Conservation (phyloP, 1,140 invertebrate species). For the Platyura marginata region DNA sequence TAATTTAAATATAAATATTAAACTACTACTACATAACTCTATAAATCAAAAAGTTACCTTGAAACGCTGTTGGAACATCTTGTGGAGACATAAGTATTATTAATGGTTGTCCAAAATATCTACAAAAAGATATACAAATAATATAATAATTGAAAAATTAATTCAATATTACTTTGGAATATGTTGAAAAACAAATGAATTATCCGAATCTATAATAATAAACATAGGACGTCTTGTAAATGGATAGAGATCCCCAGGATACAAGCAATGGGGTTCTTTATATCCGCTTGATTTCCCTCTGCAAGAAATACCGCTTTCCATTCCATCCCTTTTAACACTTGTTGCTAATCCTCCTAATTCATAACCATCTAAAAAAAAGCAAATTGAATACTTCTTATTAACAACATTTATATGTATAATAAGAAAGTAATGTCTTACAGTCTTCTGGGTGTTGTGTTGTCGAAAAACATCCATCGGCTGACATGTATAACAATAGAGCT, state of each 20-base stretch:
- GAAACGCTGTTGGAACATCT: constrained; percentile 66
- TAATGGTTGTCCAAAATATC: constrained; percentile 84
- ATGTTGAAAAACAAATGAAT: constrained; percentile 84
- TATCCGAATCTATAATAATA: constrained; percentile 87
- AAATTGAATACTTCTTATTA: not conserved
- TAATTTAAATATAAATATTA: constrained; percentile 3
- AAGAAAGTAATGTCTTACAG: constrained; percentile 46
- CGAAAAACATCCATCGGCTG: constrained; percentile 83
- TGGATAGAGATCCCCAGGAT: constrained; percentile 83
- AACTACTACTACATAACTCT: not conserved
- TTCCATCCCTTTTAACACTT: constrained; percentile 49
- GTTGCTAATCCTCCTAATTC: constrained; percentile 82
- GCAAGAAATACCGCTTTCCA: constrained; percentile 20
- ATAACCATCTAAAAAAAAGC: constrained; percentile 58
- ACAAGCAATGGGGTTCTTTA: constrained; percentile 74
- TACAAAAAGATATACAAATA: no score
- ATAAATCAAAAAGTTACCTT: no score
- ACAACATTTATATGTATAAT: no score
- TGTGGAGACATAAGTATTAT: constrained; percentile 88
- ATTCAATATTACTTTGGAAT: constrained; percentile 41
- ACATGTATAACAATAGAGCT: constrained; percentile 81
- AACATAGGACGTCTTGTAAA: constrained; percentile 85
- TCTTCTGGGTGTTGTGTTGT: constrained; percentile 76
- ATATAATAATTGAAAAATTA: no score
- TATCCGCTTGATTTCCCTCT: constrained; percentile 42